Base-by-base conservation (phyloP, 2,888 invertebrate species). In the Silvanus unidentatus region DNA sequence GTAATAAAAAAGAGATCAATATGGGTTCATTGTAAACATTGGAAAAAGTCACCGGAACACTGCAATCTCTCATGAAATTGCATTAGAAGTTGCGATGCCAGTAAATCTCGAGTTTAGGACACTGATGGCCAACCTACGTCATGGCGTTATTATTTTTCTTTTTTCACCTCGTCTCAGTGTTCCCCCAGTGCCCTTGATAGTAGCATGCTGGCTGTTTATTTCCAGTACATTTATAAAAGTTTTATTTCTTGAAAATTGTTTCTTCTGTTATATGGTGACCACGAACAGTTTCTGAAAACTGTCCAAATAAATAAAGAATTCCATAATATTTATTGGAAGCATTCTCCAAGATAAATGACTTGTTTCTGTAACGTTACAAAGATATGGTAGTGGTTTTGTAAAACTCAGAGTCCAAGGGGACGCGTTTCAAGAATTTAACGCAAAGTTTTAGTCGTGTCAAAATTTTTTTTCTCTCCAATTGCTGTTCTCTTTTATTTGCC, bases 31-130 rank as follows among this genome's bases (percentile, higher is more conserved):
- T 22, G 8, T 22, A 22, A 5, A 22, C 8, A 5, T 22, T 22
- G 8, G 22, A 5, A 22, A 22, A 22, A 22, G 22, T 22, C 8
- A 8, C 22, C 8, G 22, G 3, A 53, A 50, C 54, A 52, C 47
- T 36, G 53, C 54, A 54, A 58, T 57, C 52, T 54, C 54, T 51
- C 47, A 58, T 54, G 53, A 59, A 61, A 61, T 58, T 57, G 58
- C 56, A 57, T 59, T 58, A 58, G 57, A 59, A 58, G 52, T 59
- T 58, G 47, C 47, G 5, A 12, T 32, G 40, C 48, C 52, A 58
- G 51, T 60, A 58, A 60, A 60, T 59, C 58, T 57, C 50, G 51
- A 58, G 48, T 55, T 56, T 49, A 45, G 50, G 58, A 54, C 58
- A 56, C 56, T 55, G 55, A 58, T 57, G 52, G 51, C 53, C 50